Percentiles rank a stretch among this genome's conserved stretches.
These are phyloP conservation scores for Acanthosoma haemorrhoidale DNA, from an alignment of 2,888 invertebrate genomes.

Conservation along the genomic window DNA sequence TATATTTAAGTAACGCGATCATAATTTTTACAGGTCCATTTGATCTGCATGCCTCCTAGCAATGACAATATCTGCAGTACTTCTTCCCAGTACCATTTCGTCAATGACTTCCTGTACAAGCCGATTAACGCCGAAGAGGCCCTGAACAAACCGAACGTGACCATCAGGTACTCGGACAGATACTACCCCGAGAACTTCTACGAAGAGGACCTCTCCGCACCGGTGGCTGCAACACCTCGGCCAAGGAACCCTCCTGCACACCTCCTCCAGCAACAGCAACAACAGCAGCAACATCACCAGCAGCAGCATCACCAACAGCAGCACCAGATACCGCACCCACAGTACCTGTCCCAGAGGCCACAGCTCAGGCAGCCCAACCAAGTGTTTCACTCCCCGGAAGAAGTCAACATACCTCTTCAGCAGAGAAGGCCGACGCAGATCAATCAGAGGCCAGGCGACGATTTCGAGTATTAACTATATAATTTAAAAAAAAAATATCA, in stretches of 20 bases:
- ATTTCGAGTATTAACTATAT: conserved; percentile 32
- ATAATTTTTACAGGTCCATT: conserved; percentile 65
- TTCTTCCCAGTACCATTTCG: conserved; percentile 83
- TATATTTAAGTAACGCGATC: too few relatives aligned
- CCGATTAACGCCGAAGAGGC: conserved; percentile 79
- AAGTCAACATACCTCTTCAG: conserved; percentile 77
- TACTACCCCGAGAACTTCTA: conserved; percentile 77
- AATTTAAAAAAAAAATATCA: not conserved
- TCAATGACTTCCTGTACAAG: conserved; percentile 86
- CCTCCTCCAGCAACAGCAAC: conserved; percentile 43
- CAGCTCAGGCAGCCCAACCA: conserved; percentile 48
- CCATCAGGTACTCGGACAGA: conserved; percentile 72
- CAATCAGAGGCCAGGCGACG: conserved; percentile 29
- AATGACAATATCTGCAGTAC: conserved; percentile 84
- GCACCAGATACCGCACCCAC: conserved; percentile 41
- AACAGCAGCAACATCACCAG: conserved; percentile 41
- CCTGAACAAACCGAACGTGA: conserved; percentile 71
- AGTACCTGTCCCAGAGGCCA: conserved; percentile 41
- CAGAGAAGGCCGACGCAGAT: conserved; percentile 61
- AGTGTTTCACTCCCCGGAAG: conserved; percentile 78
- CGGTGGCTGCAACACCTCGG: not conserved
- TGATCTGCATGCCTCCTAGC: conserved; percentile 88
- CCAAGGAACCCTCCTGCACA: conserved; percentile 30
- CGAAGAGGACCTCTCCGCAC: conserved; percentile 55
- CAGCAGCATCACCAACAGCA: conserved; percentile 44